Base-by-base conservation (phyloP, 2,797 vertebrate species). In the Lepus townsendii region DNA sequence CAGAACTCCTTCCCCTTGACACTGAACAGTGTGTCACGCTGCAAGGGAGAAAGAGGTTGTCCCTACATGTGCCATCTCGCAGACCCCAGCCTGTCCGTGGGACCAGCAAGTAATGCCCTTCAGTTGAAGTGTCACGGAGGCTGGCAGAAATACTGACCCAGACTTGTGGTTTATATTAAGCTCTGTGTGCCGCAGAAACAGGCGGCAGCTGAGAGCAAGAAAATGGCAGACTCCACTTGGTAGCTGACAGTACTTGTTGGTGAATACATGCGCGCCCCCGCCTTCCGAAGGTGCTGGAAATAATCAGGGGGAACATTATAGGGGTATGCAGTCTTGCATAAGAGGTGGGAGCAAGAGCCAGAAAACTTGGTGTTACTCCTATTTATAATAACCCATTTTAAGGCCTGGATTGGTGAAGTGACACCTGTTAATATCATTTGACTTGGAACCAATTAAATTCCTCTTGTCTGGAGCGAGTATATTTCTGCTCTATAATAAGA, bases 401-500 rank as follows among this genome's bases (percentile, higher is more conserved):
- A 90, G 65, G 78, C 22, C 75, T 83, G 77, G 82, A 87, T 69
- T 72, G 63, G 89, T 68, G 87, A 88, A n/a, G 57, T 52, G 60
- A 91, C 92, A 94, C 88, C 93, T 95, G 77, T 95, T 95, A 94
- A 57, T 47, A 92, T 79, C 87, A 85, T 89, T 95, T 92, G 88
- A 95, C 94, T 85, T 96, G 91, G 95, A 96, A 83, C 83, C 92
- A 94, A 38, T 92, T 88, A 94, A 92, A 83, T 84, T 92, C 50
- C 32, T 86, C 66, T 93, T 92, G 83, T 94, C 77, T 90, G 85
- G 88, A 96, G 94, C 93, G 91, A 96, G 78, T 72, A 6, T 91
- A 77, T 92, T 93, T 95, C 86, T 96, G 86, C 42, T 96, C 92
- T 90, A 78, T 94, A 96, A 95, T 93, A 97, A 96, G 90, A 94